phyloP scores from a whole-genome alignment of 2,888 invertebrate genomes.

The Erebia palarica region DNA sequence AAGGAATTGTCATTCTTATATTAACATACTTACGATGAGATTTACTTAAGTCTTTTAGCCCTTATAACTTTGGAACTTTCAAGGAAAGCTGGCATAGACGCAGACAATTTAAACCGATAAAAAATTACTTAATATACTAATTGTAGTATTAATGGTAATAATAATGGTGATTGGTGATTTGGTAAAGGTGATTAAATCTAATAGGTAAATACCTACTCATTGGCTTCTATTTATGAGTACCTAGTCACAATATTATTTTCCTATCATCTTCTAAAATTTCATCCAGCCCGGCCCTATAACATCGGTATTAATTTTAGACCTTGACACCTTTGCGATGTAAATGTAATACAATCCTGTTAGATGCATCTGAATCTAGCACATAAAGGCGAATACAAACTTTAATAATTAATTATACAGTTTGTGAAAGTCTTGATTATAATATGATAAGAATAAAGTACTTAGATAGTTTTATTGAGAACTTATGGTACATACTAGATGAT shows the following conservation, averaged over 20 bases:
- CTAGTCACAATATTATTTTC: constrained; percentile 34
- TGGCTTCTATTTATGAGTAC: background rate
- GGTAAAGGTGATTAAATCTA: too few relatives aligned
- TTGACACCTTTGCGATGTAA: constrained; percentile 55
- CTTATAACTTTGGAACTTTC: too few relatives aligned
- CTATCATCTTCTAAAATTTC: constrained; percentile 49
- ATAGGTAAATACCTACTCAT: background rate
- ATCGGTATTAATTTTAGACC: constrained; percentile 44
- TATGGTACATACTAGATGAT: too few relatives aligned
- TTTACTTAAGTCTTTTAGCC: too few relatives aligned
- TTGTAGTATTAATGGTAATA: too few relatives aligned
- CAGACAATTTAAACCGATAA: too few relatives aligned
- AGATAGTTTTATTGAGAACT: too few relatives aligned
- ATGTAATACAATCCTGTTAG: constrained; percentile 39
- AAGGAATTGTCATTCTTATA: too few relatives aligned
- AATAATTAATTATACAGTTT: background rate
- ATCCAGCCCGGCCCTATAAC: constrained; percentile 43
- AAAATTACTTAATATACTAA: too few relatives aligned
- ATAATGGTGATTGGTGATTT: too few relatives aligned
- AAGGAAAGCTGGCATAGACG: too few relatives aligned
- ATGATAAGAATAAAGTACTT: background rate
- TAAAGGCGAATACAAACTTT: constrained; percentile 12
- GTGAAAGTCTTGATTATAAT: background rate
- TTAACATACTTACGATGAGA: too few relatives aligned
- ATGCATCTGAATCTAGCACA: constrained; percentile 43